Percentiles rank a stretch among this genome's conserved stretches.
Conservation (phyloP, 2,113 vertebrate genomes). For the Meles meles region DNA sequence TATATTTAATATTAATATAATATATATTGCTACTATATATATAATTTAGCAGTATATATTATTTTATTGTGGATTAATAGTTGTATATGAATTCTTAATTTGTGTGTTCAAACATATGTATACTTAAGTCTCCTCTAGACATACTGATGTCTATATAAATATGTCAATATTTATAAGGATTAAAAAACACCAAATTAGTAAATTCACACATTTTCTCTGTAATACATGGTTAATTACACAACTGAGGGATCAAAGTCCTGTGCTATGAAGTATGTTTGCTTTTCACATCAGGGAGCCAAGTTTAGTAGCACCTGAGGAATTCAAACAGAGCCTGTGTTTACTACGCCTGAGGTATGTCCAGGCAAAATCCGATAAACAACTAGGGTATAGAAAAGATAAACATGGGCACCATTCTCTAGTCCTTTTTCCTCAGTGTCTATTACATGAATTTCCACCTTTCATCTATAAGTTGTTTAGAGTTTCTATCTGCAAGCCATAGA, state of each 20-base stretch:
- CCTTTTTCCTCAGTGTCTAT: not conserved
- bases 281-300: constrained; percentile 51
- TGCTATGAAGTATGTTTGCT: constrained; percentile 44
- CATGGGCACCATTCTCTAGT: not conserved
- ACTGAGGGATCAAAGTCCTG: constrained; percentile 38
- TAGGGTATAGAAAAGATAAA: constrained; percentile 7
- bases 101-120: not conserved
- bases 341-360: not conserved
- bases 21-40: not conserved
- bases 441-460: not conserved
- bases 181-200: not conserved
- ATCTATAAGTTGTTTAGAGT: not conserved
- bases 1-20: not conserved
- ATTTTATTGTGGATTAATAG: not conserved
- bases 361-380: constrained; percentile 17
- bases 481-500: constrained; percentile 1
- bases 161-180: not conserved
- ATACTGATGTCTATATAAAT: no score
- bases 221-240: constrained; percentile 40
- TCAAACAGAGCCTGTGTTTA: constrained; percentile 49
- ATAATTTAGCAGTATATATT: constrained; percentile 28
- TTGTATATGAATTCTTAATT: not conserved
- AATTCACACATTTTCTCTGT: constrained; percentile 43
- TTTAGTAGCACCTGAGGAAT: constrained; percentile 53
- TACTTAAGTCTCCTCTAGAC: not conserved